Conservation (phyloP, 2,113 vertebrate genomes). For the Pavo muticus region DNA sequence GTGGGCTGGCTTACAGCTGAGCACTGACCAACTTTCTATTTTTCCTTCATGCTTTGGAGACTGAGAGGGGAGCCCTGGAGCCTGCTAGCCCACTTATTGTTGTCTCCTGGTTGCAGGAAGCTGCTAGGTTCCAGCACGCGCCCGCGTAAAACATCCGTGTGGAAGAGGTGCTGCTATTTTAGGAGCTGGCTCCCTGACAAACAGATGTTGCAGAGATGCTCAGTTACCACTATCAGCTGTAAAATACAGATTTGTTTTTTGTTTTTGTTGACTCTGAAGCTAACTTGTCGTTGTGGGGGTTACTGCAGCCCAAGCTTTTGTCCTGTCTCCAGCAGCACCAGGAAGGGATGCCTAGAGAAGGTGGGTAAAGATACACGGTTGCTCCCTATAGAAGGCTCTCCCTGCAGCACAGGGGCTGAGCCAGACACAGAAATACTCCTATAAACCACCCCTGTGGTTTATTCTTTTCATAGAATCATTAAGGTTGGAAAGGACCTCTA, state of each 20-base stretch:
- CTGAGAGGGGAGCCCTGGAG: slow-evolving; percentile 44
- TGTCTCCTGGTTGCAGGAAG: slow-evolving; percentile 17
- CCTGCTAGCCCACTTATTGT: slow-evolving; percentile 50
- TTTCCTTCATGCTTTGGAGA: slow-evolving; percentile 55
- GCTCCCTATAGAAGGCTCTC: neutral
- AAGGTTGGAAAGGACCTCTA: too few relatives aligned
- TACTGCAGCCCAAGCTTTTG: neutral
- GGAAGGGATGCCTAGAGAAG: neutral
- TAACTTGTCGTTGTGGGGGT: neutral
- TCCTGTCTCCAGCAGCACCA: neutral
- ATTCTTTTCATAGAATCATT: neutral
- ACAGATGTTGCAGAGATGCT: slow-evolving; percentile 56
- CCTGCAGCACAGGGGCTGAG: neutral
- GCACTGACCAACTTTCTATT: slow-evolving; percentile 45
- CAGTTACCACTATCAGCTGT: neutral
- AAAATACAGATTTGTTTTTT: neutral
- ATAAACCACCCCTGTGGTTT: neutral
- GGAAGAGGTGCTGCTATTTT: slow-evolving; percentile 51
- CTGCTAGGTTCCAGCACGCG: neutral
- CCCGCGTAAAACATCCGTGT: neutral
- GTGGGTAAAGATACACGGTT: neutral
- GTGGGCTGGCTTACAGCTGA: slow-evolving; percentile 49
- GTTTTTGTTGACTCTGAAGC: neutral
- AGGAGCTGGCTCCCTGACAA: slow-evolving; percentile 41
- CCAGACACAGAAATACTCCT: accelerated